Conservation (phyloP, 2,797 vertebrate genomes). For the Anabas testudineus region DNA sequence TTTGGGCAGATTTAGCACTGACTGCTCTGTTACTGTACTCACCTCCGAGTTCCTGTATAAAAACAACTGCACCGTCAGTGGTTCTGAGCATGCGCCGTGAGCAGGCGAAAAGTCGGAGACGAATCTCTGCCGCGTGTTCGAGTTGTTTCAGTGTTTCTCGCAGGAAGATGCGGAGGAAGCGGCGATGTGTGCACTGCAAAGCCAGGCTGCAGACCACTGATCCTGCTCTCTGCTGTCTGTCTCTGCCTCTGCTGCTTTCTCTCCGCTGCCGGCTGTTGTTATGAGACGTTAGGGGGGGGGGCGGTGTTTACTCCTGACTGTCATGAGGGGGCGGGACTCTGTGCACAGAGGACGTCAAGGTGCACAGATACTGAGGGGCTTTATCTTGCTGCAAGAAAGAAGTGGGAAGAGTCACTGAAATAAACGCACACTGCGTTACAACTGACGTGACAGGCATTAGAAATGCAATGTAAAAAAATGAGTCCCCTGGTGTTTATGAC, state of each 20-base stretch:
- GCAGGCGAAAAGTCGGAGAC: constrained; percentile 39
- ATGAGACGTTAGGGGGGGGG: constrained; percentile 62
- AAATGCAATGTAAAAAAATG: no score
- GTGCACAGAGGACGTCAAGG: constrained; percentile 8
- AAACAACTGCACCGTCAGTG: constrained; percentile 74
- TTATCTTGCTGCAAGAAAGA: background rate
- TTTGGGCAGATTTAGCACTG: constrained; percentile 20
- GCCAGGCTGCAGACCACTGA: constrained; percentile 31
- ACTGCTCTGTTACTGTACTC: constrained; percentile 67
- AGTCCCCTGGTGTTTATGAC: no score
- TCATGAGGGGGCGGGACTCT: constrained; percentile 56
- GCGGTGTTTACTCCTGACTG: constrained; percentile 40
- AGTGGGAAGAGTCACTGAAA: background rate
- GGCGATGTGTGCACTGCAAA: constrained; percentile 22
- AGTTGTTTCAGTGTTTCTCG: constrained; percentile 1
- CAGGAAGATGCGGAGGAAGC: constrained; percentile 24
- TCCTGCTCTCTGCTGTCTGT: constrained; percentile 18
- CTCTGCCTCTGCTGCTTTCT: constrained; percentile 3
- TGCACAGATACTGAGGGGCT: accelerated
- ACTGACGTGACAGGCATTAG: background rate
- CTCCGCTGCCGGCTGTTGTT: constrained; percentile 65
- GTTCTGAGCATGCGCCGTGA: constrained; percentile 80
- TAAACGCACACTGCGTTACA: background rate
- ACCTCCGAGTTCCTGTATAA: constrained; percentile 78
- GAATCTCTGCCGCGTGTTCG: constrained; percentile 4